Base-by-base conservation (phyloP, 2,888 invertebrate genomes). In the Tipula helvola region DNA sequence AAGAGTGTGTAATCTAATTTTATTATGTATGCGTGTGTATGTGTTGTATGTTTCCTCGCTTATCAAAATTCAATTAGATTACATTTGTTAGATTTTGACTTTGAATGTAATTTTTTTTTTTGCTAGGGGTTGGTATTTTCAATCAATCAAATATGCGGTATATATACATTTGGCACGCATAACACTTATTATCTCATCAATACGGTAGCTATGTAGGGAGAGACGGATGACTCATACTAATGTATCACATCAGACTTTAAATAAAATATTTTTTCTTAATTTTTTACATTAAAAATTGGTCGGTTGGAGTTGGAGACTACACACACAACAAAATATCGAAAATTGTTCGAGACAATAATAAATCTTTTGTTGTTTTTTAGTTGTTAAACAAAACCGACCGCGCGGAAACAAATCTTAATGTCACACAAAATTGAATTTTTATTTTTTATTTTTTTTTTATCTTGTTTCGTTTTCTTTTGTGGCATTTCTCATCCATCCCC, bases 41-140 rank as follows among this genome's bases (percentile, higher is more conserved):
- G 0, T 18, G 57, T 57, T n/a, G 52, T 57, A 5, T 57, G 18
- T 71, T 28, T 18, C 71, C 71, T 71, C 71, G 71, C 71, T 71
- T 71, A 71, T 71, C 71, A 71, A 71, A 71, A 71, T 71, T 71
- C 71, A 71, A 71, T 71, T 71, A 71, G 71, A 71, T 71, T 71
- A 71, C 71, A 71, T 71, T 71, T 71, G 71, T 71, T 71, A 71
- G 28, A 71, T 71, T 71, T 71, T 71, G 71, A 71, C 71, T 71
- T 71, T 71, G 71, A 71, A 71, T 71, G 28, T 71, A 10, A 28
- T 18, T 71, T 71, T 71, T 71, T 16, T 57, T n/a, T 1, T 5
- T 57, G 16, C 10, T 28, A 71, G 71, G 71, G 71, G 71, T 28
- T 71, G 71, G 28, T 28, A 52, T 71, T 28, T 71, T 71, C 71